Evolutionary conservation across 2,113 vertebrate genomes (phyloP).

Genomic region (Epinephelus lanceolatus): DNA sequence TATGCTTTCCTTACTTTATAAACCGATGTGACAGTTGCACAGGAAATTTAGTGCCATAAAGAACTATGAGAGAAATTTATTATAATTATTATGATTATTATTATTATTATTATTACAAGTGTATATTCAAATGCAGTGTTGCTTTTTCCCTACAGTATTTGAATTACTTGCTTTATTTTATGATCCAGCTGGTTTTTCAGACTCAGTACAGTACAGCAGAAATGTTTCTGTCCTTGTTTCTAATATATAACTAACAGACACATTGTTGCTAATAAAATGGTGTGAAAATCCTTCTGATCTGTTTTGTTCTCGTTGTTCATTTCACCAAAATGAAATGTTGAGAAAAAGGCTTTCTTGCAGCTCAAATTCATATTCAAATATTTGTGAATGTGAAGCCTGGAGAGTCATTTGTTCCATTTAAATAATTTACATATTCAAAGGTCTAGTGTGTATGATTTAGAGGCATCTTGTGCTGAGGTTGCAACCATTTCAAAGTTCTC

Average conservation of each 20-base stretch:
- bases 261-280: slow-evolving; percentile 87
- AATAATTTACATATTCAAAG: background rate
- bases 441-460: too few species aligned
- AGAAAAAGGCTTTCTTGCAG: background rate
- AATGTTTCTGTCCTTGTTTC: slow-evolving; percentile 83
- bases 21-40: slow-evolving; percentile 69
- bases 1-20: slow-evolving; percentile 63
- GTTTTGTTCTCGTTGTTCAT: background rate
- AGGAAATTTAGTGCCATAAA: slow-evolving; percentile 79
- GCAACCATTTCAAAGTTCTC: too few species aligned
- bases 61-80: slow-evolving; percentile 66
- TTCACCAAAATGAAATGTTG: background rate
- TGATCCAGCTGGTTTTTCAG: slow-evolving; percentile 71
- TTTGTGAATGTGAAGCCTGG: background rate
- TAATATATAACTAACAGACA: slow-evolving; percentile 83
- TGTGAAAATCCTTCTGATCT: slow-evolving; percentile 68
- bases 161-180: slow-evolving; percentile 78
- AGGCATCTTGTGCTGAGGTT: too few species aligned
- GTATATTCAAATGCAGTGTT: slow-evolving; percentile 80
- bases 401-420: background rate
- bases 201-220: slow-evolving; percentile 79
- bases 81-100: slow-evolving; percentile 65
- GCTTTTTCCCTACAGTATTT: slow-evolving; percentile 77
- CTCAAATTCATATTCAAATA: background rate
- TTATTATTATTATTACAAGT: slow-evolving; percentile 67